Evolutionary conservation across 2,113 vertebrate genomes (phyloP).

Genomic region (Oriolus oriolus): DNA sequence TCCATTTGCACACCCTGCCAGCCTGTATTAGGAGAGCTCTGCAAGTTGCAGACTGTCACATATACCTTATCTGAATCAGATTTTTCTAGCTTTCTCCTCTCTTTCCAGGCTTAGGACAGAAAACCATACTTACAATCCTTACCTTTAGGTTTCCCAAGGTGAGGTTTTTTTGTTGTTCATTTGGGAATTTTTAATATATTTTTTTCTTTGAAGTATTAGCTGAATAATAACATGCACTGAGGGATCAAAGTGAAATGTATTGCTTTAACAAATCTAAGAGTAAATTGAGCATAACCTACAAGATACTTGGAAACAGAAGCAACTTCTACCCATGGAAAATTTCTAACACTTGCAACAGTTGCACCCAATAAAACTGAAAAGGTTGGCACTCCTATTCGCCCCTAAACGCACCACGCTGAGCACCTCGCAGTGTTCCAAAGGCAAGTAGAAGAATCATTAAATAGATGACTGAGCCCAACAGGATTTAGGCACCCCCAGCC

Average conservation of each 20-base stretch:
- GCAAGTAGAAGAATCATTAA: not conserved
- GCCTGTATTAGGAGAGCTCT: not conserved
- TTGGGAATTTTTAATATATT: accelerated
- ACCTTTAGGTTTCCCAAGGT: not conserved
- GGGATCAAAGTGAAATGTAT: not conserved
- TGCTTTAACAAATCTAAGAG: not conserved
- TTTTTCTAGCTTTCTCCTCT: not conserved
- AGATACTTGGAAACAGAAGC: not conserved
- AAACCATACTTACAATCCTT: not conserved
- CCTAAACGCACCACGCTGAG: not conserved
- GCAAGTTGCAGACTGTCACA: not conserved
- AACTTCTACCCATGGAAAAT: not conserved
- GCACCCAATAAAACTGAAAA: not conserved
- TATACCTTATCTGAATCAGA: not conserved
- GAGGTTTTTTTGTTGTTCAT: not conserved
- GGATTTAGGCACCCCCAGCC: not conserved
- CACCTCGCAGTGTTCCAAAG: accelerated
- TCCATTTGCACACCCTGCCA: not conserved
- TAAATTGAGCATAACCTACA: not conserved
- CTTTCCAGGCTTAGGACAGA: not conserved
- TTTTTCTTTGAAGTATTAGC: not conserved
- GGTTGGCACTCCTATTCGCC: not conserved
- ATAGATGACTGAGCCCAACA: not conserved
- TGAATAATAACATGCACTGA: not conserved
- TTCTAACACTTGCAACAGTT: not conserved